phyloP scores from a whole-genome alignment of 2,797 vertebrate genomes.

The Acridotheres tristis region DNA sequence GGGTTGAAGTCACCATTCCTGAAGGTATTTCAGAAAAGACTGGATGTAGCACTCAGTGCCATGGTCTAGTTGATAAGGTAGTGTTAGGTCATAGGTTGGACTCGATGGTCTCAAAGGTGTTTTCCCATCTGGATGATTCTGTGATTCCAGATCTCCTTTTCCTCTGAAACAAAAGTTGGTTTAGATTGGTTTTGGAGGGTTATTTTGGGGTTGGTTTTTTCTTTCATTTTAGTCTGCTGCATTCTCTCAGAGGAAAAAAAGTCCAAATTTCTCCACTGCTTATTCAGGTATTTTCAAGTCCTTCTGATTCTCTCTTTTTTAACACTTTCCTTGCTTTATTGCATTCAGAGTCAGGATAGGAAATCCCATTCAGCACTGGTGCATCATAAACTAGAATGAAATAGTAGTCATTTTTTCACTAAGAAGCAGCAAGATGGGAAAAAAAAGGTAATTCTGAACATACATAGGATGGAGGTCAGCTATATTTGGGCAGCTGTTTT shows the following conservation, averaged over 20 bases:
- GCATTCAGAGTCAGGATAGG: background rate
- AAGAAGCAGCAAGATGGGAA: background rate
- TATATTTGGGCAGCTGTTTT: background rate
- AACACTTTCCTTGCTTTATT: background rate
- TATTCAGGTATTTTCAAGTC: background rate
- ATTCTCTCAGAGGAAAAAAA: background rate
- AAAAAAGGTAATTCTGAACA: background rate
- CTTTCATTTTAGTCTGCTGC: background rate
- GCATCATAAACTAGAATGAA: background rate
- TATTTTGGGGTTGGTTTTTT: background rate
- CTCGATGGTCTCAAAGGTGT: accelerated
- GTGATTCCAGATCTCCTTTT: background rate
- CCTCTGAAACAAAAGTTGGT: background rate
- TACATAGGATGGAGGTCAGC: background rate
- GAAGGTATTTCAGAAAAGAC: background rate
- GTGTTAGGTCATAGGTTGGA: background rate
- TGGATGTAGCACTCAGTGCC: background rate
- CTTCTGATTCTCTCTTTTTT: background rate
- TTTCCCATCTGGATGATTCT: background rate
- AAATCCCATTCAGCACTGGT: background rate
- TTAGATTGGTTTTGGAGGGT: background rate
- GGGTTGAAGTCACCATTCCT: no score
- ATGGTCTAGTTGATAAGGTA: background rate
- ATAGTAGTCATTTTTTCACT: background rate
- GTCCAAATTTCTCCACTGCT: accelerated